phyloP scores from a whole-genome alignment of 2,888 invertebrate species.

The Tribolium freemani region DNA sequence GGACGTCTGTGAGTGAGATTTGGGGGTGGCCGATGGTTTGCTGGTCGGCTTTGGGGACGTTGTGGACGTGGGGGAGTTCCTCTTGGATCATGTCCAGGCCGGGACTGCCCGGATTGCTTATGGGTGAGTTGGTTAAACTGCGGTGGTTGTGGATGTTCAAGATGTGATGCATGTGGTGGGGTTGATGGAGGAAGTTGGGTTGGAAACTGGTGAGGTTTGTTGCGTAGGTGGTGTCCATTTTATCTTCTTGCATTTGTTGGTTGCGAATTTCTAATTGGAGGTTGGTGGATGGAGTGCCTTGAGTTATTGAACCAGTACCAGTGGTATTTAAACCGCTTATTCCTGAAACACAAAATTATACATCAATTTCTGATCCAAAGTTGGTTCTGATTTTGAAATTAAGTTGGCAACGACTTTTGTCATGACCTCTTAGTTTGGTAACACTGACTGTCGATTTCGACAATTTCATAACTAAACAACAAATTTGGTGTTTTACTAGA shows the following conservation, averaged over 20 bases:
- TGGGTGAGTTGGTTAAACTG: conserved; percentile 75
- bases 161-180: conserved; percentile 64
- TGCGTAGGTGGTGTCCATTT: conserved; percentile 68
- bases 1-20: conserved; percentile 89
- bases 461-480: too few species aligned
- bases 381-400: not conserved
- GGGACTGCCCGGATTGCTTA: conserved; percentile 77
- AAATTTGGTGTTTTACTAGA: too few species aligned
- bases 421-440: too few species aligned
- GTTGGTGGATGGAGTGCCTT: conserved; percentile 75
- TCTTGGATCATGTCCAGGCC: conserved; percentile 85
- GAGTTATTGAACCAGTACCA: conserved; percentile 77
- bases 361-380: not conserved
- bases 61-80: conserved; percentile 73
- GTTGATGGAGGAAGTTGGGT: conserved; percentile 53
- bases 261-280: conserved; percentile 62
- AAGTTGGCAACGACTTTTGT: too few species aligned
- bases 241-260: conserved; percentile 63
- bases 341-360: conserved; percentile 67
- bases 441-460: too few species aligned
- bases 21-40: conserved; percentile 76
- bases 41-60: conserved; percentile 65
- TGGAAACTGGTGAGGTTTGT: conserved; percentile 25
- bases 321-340: conserved; percentile 81
- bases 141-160: conserved; percentile 70